phyloP scores from a whole-genome alignment of 2,113 vertebrate genomes.

The Tetraodon nigroviridis region DNA sequence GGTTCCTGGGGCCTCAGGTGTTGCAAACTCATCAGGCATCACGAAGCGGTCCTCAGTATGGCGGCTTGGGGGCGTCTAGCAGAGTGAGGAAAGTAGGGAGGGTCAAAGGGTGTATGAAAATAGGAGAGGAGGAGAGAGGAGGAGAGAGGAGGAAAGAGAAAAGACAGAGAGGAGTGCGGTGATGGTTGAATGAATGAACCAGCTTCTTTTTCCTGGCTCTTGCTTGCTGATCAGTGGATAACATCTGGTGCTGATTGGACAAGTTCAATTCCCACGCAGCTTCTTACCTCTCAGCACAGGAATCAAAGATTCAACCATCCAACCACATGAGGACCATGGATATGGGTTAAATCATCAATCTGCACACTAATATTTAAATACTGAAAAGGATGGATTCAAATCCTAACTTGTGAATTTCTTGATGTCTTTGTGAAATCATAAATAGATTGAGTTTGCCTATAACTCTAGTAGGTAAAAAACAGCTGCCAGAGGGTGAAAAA shows the following conservation, averaged over 20 bases:
- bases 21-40: constrained; percentile 81
- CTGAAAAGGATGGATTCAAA: too few species aligned
- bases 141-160: not conserved
- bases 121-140: not conserved
- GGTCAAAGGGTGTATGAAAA: constrained; percentile 2
- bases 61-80: constrained; percentile 85
- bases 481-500: not conserved
- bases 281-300: constrained; percentile 41
- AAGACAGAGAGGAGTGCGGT: constrained; percentile 53
- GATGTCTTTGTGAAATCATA: too few species aligned
- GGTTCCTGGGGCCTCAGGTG: constrained; percentile 44
- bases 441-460: too few species aligned
- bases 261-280: constrained; percentile 53
- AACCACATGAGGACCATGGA: not conserved
- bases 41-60: constrained; percentile 76
- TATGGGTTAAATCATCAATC: not conserved
- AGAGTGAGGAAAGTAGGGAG: constrained; percentile 28
- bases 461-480: too few species aligned
- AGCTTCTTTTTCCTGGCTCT: constrained; percentile 43
- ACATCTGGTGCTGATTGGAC: constrained; percentile 48
- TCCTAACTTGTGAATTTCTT: too few species aligned
- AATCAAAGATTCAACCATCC: constrained; percentile 21
- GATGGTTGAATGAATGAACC: constrained; percentile 46
- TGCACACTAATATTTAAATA: too few species aligned
- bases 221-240: constrained; percentile 42